phyloP scores from a whole-genome alignment of 2,888 invertebrate species.

The Caenorhabditis zanzibari region DNA sequence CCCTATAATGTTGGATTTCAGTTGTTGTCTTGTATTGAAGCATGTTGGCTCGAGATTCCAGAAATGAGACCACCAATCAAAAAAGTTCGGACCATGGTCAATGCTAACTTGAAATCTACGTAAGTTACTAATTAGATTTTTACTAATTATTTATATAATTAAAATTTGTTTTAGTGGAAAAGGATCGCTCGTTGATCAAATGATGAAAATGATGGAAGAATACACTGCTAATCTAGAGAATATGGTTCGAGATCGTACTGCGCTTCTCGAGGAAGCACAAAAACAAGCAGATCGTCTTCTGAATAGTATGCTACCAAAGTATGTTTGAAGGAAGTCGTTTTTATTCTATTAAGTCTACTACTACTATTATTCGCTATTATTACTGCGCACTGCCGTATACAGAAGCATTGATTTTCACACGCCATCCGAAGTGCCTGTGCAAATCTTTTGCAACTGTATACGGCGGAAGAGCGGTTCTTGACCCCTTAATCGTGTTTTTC shows the following conservation, averaged over 20 bases:
- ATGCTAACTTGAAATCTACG: constrained; percentile 80
- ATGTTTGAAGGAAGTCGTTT: constrained; percentile 24
- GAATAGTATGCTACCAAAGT: constrained; percentile 83
- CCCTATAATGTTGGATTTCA: too few relatives aligned
- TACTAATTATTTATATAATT: too few relatives aligned
- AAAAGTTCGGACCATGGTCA: constrained; percentile 80
- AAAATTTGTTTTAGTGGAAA: constrained; percentile 79
- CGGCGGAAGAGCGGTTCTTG: constrained; percentile 39
- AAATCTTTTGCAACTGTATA: constrained; percentile 71
- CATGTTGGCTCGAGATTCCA: constrained; percentile 83
- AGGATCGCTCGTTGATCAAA: constrained; percentile 82
- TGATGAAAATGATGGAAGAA: constrained; percentile 83
- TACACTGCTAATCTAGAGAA: constrained; percentile 82
- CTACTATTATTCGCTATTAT: constrained; percentile 39
- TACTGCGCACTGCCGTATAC: constrained; percentile 56
- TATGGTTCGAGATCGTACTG: constrained; percentile 81
- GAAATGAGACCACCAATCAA: constrained; percentile 81
- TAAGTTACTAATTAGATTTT: too few relatives aligned
- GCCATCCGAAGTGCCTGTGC: constrained; percentile 49
- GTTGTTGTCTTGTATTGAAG: constrained; percentile 81
- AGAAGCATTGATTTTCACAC: constrained; percentile 70
- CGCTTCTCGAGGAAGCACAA: constrained; percentile 82
- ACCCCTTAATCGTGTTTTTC: too few relatives aligned
- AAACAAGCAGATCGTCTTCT: constrained; percentile 82
- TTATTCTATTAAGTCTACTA: background rate